Conservation (phyloP, 1,140 invertebrate genomes). For the Drosophila takahashii region DNA sequence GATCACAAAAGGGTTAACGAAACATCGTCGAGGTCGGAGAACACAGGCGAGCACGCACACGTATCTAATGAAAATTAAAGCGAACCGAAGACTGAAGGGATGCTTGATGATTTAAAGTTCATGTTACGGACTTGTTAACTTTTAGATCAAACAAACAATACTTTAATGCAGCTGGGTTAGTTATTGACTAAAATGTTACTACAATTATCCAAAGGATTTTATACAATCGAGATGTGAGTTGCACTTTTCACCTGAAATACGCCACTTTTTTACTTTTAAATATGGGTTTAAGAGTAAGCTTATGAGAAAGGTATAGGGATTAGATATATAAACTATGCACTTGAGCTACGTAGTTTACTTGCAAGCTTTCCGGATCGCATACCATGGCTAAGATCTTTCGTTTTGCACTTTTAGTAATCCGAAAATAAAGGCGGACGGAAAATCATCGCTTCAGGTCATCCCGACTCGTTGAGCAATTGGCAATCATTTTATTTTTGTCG, state of each 20-base stretch:
- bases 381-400: constrained; percentile 4
- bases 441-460: constrained; percentile 12
- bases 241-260: too few species aligned
- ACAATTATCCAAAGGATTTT: too few species aligned
- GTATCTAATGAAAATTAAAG: constrained; percentile 68
- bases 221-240: too few species aligned
- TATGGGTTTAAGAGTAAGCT: too few species aligned
- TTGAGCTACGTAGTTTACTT: not conserved
- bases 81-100: not conserved
- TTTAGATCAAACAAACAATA: too few species aligned
- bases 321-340: too few species aligned
- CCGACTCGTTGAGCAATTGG: constrained; percentile 10
- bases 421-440: not conserved
- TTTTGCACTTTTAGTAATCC: not conserved
- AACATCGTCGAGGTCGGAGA: constrained; percentile 56
- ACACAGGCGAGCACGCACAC: constrained; percentile 35
- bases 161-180: too few species aligned
- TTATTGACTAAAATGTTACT: too few species aligned
- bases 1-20: constrained; percentile 77
- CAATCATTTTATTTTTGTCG: constrained; percentile 30
- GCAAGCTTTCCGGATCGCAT: not conserved
- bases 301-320: too few species aligned
- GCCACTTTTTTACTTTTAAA: too few species aligned
- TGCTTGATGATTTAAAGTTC: constrained; percentile 6
- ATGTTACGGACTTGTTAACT: too few species aligned